Conservation (phyloP, 2,888 invertebrate genomes). For the Conomelus anceps region DNA sequence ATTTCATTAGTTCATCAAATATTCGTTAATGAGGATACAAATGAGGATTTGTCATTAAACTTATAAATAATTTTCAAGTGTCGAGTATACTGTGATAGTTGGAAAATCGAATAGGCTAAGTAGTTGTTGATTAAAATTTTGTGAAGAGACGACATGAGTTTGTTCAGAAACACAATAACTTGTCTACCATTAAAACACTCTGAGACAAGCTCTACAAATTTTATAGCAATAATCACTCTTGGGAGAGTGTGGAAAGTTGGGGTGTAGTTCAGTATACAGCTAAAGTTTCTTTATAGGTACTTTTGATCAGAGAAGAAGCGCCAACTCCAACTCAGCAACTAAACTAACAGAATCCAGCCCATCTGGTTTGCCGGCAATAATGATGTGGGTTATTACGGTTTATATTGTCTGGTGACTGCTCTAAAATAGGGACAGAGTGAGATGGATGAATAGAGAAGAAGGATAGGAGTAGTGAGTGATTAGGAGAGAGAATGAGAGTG, state of each 20-base stretch:
- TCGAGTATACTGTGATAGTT: no score
- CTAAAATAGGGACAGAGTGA: no score
- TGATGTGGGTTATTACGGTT: neutral
- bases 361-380: neutral
- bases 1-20: no score
- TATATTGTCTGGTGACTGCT: neutral
- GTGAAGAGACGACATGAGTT: neutral
- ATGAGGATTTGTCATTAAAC: no score
- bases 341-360: neutral
- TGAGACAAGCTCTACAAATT: neutral
- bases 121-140: neutral
- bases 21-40: no score
- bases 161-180: neutral
- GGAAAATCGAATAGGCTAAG: no score
- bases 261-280: neutral
- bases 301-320: neutral
- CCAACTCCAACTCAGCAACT: neutral
- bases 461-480: neutral
- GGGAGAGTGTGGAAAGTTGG: neutral
- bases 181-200: neutral
- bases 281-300: neutral
- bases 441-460: neutral
- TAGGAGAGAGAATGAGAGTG: neutral
- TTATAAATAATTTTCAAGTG: no score
- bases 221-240: neutral